These are phyloP conservation scores for Seladonia tumulorum DNA, from an alignment of 2,888 invertebrate genomes.

Conservation along the genomic window DNA sequence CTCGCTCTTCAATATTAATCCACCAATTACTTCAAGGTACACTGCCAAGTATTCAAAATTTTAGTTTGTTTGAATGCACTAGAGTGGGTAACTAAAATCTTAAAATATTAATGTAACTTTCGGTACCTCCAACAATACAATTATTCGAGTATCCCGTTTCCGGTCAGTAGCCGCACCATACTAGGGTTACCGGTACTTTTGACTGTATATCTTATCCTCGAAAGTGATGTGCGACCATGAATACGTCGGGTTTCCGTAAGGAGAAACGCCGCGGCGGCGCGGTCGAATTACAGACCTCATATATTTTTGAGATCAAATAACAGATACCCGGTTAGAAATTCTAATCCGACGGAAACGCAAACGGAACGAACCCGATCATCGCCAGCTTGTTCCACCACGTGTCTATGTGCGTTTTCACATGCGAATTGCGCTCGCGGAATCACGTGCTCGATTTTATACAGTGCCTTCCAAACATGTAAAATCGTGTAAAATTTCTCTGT, in stretches of 20 bases:
- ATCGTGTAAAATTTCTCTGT: neutral
- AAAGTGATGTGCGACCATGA: slow-evolving; percentile 1
- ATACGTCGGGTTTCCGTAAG: neutral
- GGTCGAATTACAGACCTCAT: slow-evolving; percentile 46
- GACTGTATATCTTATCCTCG: neutral
- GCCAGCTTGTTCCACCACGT: neutral
- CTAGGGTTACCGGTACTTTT: neutral
- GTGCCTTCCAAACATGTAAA: neutral
- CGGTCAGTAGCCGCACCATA: no score
- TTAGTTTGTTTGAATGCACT: neutral
- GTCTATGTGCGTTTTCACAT: slow-evolving; percentile 1
- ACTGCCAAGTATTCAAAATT: neutral
- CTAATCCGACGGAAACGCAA: slow-evolving; percentile 62
- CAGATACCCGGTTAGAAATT: slow-evolving; percentile 62
- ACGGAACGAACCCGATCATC: slow-evolving; percentile 48
- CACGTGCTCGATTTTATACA: neutral
- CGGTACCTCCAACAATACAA: neutral
- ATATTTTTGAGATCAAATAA: slow-evolving; percentile 61
- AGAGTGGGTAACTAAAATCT: no score
- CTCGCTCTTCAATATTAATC: neutral
- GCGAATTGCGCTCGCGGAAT: neutral
- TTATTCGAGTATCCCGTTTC: neutral
- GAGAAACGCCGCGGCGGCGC: slow-evolving; percentile 24
- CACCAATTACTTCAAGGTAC: neutral
- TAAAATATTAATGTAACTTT: neutral